Evolutionary conservation across 1,140 invertebrate species (phyloP).

Genomic region (Megalopta genalis): DNA sequence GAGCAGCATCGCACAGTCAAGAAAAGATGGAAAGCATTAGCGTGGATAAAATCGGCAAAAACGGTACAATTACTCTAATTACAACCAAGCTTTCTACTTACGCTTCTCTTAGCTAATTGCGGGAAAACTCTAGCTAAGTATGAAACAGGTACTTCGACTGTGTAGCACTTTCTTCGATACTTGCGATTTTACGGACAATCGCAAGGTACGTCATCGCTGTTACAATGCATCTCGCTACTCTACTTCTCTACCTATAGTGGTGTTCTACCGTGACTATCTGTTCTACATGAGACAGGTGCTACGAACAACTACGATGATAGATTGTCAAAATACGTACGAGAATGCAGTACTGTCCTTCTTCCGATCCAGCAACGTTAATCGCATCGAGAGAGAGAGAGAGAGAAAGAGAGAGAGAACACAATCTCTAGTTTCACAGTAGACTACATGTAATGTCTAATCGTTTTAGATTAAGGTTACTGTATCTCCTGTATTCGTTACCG

Average conservation of each 20-base stretch:
- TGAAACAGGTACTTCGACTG: slow-evolving; percentile 30
- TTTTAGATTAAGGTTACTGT: slow-evolving; percentile 16
- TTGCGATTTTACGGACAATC: slow-evolving; percentile 11
- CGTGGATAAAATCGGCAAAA: not conserved
- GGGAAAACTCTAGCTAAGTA: slow-evolving; percentile 39
- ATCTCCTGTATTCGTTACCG: not conserved
- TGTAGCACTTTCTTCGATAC: slow-evolving; percentile 31
- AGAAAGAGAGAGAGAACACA: too few relatives aligned
- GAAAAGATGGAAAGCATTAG: slow-evolving; percentile 3
- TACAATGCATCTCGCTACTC: not conserved
- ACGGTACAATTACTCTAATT: not conserved
- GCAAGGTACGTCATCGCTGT: not conserved
- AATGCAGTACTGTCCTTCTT: not conserved
- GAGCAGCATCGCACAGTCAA: not conserved
- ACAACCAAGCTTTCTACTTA: slow-evolving; percentile 35
- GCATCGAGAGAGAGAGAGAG: too few relatives aligned
- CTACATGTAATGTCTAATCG: not conserved
- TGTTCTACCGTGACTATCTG: not conserved
- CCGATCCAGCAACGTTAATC: slow-evolving; percentile 36
- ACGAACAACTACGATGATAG: not conserved
- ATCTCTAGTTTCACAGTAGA: not conserved
- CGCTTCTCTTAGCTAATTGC: slow-evolving; percentile 41
- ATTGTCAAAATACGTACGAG: not conserved
- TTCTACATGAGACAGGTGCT: not conserved
- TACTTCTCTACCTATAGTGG: not conserved